phyloP scores from a whole-genome alignment of 2,888 invertebrate species.

The Beris morrisii region DNA sequence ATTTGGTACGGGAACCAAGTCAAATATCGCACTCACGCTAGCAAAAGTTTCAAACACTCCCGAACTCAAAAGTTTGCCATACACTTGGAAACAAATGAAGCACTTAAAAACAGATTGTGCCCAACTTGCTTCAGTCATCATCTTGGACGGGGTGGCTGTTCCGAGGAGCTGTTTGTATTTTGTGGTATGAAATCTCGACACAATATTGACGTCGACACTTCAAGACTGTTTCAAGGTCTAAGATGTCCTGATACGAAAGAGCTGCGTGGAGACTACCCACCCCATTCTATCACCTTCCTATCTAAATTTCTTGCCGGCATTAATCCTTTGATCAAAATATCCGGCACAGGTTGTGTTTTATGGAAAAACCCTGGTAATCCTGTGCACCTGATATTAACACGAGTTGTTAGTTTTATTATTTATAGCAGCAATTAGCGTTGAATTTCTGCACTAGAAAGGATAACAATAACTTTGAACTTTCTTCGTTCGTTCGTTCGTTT shows the following conservation, averaged over 20 bases:
- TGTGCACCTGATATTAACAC: constrained; percentile 32
- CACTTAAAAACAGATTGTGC: constrained; percentile 35
- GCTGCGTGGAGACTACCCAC: neutral
- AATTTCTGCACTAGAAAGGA: constrained; percentile 4
- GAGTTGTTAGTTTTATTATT: constrained; percentile 28
- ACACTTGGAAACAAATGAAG: constrained; percentile 29
- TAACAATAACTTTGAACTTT: no score
- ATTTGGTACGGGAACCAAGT: no score
- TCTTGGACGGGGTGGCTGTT: no score
- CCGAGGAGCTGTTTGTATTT: no score
- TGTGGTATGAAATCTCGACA: no score
- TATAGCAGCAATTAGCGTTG: constrained; percentile 33
- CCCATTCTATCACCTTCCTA: no score
- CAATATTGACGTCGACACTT: no score
- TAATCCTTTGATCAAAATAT: constrained; percentile 23
- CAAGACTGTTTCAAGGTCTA: neutral
- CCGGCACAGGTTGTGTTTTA: constrained; percentile 32
- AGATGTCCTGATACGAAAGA: neutral
- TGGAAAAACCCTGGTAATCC: constrained; percentile 31
- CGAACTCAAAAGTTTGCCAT: constrained; percentile 26
- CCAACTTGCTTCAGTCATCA: constrained; percentile 8
- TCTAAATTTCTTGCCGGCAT: neutral
- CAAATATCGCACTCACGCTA: no score
- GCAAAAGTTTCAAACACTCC: constrained; percentile 20
- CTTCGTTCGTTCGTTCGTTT: no score